Evolutionary conservation across 1,140 invertebrate species (phyloP), one percentile per base, ranked within the genome.

Genomic region (Cotesia vestalis): DNA sequence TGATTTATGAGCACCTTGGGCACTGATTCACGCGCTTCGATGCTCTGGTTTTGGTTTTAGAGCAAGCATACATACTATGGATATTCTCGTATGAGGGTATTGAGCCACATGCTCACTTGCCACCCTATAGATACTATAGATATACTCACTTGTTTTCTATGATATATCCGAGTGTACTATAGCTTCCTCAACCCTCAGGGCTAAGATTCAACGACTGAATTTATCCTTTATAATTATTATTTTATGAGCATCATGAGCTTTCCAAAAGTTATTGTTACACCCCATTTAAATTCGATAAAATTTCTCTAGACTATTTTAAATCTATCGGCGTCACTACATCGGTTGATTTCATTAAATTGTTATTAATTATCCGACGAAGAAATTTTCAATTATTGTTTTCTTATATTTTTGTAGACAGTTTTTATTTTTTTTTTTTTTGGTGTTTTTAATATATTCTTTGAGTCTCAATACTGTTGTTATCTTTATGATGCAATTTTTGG

Each of bases 1-100:
- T 85, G 84, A 87, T 87, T 87, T 87, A 87, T 81, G 82, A 81
- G 76, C 85, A 84, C 84, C 85, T 87, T 87, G 85, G 85, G 85
- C 84, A 86, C 85, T 85, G 85, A 87, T 87, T 86, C 85, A 85
- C 72, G 80, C 78, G 59, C 61, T 36, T 64, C 66, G 62, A 61
- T 52, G 12, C 76, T 76, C 78, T 76, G 20, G 6, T 20, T 20
- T 59, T 11, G 6, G 17, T 59, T 20, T 77, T 78, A 75, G 78
- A 75, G 77, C 78, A 75, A 71, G 53, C 27, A 57, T 14, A 55
- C 17, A 14, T 55, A 63, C 61, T 60, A 17, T 46, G 17, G 27
- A 34, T 35, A 35, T n/a, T 61, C 20, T 27, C 9, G 27, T 27
- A 27, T 17, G 34, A 34, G 17, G 59, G 11, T 35, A 61, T 9